A percentile compares a stretch with the other conserved stretches of the same genome.
phyloP scores from a whole-genome alignment of 2,797 vertebrate species.

The Hipposideros larvatus region DNA sequence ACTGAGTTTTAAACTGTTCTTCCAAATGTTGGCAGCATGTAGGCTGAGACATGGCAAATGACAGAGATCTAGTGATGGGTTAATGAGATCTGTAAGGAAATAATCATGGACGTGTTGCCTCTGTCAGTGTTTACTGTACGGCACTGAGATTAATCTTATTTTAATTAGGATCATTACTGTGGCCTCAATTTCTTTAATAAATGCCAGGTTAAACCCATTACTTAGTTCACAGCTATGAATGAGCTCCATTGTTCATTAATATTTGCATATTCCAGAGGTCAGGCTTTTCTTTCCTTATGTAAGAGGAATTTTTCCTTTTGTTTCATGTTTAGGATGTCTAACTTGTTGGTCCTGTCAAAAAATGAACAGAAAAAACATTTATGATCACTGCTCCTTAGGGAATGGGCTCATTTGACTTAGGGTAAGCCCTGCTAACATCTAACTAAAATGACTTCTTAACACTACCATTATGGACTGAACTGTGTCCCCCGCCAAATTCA shows the following conservation, averaged over 20 bases:
- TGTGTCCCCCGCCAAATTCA: background rate
- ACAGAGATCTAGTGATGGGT: background rate
- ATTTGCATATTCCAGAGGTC: slow-evolving; percentile 2
- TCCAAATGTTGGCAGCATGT: background rate
- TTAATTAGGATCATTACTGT: slow-evolving; percentile 58
- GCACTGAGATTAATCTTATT: slow-evolving; percentile 63
- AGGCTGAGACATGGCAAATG: background rate
- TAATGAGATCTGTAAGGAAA: slow-evolving; percentile 14
- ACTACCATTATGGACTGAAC: background rate
- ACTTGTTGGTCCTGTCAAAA: slow-evolving; percentile 29
- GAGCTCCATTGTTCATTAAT: slow-evolving; percentile 21
- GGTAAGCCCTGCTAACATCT: background rate
- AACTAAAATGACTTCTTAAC: background rate
- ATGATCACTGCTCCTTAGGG: background rate
- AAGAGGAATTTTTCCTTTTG: background rate
- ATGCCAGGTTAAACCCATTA: slow-evolving; percentile 37
- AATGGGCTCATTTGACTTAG: background rate
- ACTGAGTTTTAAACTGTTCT: slow-evolving; percentile 65
- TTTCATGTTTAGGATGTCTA: slow-evolving; percentile 27
- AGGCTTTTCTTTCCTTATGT: background rate
- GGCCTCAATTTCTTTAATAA: slow-evolving; percentile 41
- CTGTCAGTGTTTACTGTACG: slow-evolving; percentile 26
- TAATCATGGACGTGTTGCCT: background rate
- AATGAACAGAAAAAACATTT: slow-evolving; percentile 40
- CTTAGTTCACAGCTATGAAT: slow-evolving; percentile 22